A percentile compares a stretch with the other conserved stretches of the same genome.
Evolutionary conservation across 1,140 invertebrate genomes (phyloP).

Genomic region (Drosophila parvula): DNA sequence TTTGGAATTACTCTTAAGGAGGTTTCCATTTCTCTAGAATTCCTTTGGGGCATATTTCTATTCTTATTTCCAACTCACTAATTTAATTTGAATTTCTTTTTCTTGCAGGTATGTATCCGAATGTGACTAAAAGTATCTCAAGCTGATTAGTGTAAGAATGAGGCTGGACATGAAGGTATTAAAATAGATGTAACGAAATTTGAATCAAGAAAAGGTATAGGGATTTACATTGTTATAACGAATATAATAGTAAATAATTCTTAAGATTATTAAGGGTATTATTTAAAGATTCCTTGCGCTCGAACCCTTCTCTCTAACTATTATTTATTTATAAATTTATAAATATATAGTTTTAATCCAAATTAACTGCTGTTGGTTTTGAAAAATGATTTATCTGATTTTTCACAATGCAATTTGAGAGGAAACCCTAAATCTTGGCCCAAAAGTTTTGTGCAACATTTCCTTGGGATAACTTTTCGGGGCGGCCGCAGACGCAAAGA

Average conservation of each 20-base stretch:
- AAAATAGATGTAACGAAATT: not conserved
- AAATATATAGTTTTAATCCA: not conserved
- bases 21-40: slow-evolving; percentile 47
- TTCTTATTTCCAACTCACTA: slow-evolving; percentile 19
- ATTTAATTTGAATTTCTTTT: slow-evolving; percentile 29
- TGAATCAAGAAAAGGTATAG: not conserved
- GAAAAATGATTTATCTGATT: not conserved
- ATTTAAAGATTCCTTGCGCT: not conserved
- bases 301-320: not conserved
- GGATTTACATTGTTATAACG: not conserved
- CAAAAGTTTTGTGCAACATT: slow-evolving; percentile 28
- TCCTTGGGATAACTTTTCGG: slow-evolving; percentile 18
- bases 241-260: not conserved
- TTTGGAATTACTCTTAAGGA: slow-evolving; percentile 25
- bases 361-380: not conserved
- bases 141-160: slow-evolving; percentile 17
- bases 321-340: not conserved
- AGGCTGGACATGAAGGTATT: not conserved
- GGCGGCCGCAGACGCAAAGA: slow-evolving; percentile 4
- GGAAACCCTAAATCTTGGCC: slow-evolving; percentile 34
- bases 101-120: slow-evolving; percentile 58
- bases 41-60: slow-evolving; percentile 2
- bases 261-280: not conserved
- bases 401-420: slow-evolving; percentile 2
- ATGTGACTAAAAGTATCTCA: not conserved